A percentile compares a stretch with the other conserved stretches of the same genome.
Evolutionary conservation across 1,140 invertebrate species (phyloP).

Genomic region (Rhopalosiphum padi): DNA sequence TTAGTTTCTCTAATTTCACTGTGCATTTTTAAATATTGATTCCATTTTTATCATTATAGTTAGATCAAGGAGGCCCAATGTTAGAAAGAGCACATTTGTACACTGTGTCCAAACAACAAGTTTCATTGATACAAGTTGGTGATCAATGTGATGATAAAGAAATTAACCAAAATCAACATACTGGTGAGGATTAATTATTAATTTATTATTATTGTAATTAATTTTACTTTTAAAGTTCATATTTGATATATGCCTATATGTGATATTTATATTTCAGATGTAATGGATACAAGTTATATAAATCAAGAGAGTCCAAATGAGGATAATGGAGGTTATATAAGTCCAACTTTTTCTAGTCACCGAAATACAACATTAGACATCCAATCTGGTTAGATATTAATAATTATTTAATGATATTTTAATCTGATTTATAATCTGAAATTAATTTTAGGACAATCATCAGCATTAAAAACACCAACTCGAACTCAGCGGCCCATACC

Average conservation of each 20-base stretch:
- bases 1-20: background rate
- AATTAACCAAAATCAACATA: constrained; percentile 33
- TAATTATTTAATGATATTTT: background rate
- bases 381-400: constrained; percentile 32
- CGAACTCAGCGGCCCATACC: constrained; percentile 56
- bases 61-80: constrained; percentile 61
- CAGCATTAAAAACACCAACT: constrained; percentile 32
- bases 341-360: constrained; percentile 50
- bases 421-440: background rate
- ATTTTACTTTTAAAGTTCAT: background rate
- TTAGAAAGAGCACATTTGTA: constrained; percentile 73
- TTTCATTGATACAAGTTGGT: constrained; percentile 71
- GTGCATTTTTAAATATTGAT: background rate
- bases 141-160: constrained; percentile 43
- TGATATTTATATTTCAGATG: background rate
- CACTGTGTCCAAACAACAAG: constrained; percentile 74
- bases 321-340: constrained; percentile 37
- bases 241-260: background rate
- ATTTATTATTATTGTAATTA: background rate
- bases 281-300: background rate
- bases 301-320: constrained; percentile 41
- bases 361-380: constrained; percentile 6
- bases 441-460: constrained; percentile 39
- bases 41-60: constrained; percentile 38
- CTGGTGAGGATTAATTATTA: background rate